These are phyloP conservation scores for Calcarius lapponicus DNA, from an alignment of 2,797 vertebrate genomes.

Conservation along the genomic window DNA sequence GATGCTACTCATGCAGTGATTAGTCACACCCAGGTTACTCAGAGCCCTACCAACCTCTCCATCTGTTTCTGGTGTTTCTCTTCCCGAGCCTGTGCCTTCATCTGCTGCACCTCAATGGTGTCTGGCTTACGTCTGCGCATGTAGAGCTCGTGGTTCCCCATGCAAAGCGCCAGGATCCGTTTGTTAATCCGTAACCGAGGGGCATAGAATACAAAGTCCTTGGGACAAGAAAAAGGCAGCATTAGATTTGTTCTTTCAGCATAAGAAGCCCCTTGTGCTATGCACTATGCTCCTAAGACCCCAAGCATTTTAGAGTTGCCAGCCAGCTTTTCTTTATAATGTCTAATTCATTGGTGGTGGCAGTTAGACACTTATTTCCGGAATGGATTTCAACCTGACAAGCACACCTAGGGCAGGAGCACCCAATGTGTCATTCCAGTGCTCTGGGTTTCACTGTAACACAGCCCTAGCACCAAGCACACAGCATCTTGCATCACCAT, in stretches of 20 bases:
- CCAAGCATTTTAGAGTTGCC: background rate
- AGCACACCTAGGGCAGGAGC: background rate
- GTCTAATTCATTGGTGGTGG: background rate
- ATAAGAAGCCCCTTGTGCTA: background rate
- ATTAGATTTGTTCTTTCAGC: background rate
- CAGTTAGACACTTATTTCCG: background rate
- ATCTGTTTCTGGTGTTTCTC: constrained; percentile 98
- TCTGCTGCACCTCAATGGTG: constrained; percentile 97
- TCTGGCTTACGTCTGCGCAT: constrained; percentile 96
- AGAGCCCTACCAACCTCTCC: constrained; percentile 83
- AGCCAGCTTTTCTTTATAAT: background rate
- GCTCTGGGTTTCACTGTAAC: background rate
- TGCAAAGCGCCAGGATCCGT: constrained; percentile 92
- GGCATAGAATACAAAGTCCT: constrained; percentile 98
- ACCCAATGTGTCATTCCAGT: background rate
- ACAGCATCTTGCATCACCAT: background rate
- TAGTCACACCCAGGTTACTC: background rate
- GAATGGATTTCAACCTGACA: background rate
- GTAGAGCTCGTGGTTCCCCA: constrained; percentile 98
- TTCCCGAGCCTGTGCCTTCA: constrained; percentile 97
- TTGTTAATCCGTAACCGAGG: constrained; percentile 97
- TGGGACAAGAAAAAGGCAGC: background rate
- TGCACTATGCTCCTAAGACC: background rate
- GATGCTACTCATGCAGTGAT: background rate
- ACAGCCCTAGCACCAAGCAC: background rate